Evolutionary conservation across 2,888 invertebrate genomes (phyloP), one percentile per base, ranked within the genome.

Genomic region (Meiosimyza decipiens): DNA sequence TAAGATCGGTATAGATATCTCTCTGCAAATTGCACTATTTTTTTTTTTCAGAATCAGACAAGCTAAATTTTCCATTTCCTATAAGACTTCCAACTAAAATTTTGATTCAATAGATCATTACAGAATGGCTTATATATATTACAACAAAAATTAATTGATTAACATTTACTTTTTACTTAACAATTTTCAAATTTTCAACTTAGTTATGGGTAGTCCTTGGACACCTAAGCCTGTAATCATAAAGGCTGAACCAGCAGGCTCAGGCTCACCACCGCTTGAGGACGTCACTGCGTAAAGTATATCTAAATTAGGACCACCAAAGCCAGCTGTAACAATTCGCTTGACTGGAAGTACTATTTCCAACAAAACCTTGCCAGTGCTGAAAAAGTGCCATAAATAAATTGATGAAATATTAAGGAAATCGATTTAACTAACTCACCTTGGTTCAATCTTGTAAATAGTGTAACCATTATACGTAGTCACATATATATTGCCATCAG

Each of bases 401-500:
- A 33, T 52, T 54, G 50, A 47, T 22, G 22, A 47, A 54, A 54
- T 40, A 11, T 49, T 6, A 22, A 16, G 6, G 22, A 11, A 54
- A 33, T 12, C 12, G 22, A 69, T 47, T 2, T 15, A 12, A 49
- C 22, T 52, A 54, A 89, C 87, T 59, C 78, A 86, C 86, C 71
- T 81, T 70, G 86, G 83, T 71, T 86, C 78, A 9, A 86, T 71
- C 79, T 86, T 85, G 62, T 76, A 83, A 71, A 92, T 88, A 81
- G 90, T 89, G 7, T 90, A 89, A 1, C 91, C 93, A 75, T 90
- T 90, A 82, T 91, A 94, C 82, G 91, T 91, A 65, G 93, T 93
- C 63, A 94, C 89, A 92, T 94, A 94, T 4, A 94, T 87, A 83
- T 92, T 92, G 3, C 92, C 94, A 75, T 93, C 91, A 0, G 89